A percentile compares a stretch with the other conserved stretches of the same genome.
These are phyloP conservation scores for Schizopygopsis pylzovi DNA, from an alignment of 2,797 vertebrate genomes.

Conservation along the genomic window DNA sequence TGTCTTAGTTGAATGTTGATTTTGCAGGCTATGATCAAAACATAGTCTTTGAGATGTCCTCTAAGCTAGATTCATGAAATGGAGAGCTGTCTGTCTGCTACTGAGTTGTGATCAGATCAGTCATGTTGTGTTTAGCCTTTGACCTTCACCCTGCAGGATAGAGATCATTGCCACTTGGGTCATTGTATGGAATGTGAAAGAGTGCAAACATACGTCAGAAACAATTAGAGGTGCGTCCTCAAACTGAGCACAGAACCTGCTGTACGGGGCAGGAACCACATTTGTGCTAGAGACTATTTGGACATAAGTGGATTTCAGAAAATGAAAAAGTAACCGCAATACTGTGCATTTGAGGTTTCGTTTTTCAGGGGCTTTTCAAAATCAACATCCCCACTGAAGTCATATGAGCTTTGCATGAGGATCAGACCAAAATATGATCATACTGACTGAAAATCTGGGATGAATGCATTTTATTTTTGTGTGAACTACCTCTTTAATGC, in stretches of 20 bases:
- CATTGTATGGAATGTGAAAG: conserved; percentile 60
- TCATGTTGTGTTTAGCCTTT: conserved; percentile 68
- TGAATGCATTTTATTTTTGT: background rate
- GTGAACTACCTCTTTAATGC: background rate
- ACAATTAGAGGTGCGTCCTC: conserved; percentile 42
- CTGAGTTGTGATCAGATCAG: conserved; percentile 53
- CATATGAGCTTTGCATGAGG: background rate
- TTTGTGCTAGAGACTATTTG: background rate
- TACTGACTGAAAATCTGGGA: background rate
- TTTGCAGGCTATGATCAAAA: background rate
- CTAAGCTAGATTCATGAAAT: background rate
- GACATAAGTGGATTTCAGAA: background rate
- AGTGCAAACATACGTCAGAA: conserved; percentile 51
- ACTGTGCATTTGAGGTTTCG: background rate
- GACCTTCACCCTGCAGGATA: conserved; percentile 61
- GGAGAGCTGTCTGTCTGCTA: conserved; percentile 50
- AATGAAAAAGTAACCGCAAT: background rate
- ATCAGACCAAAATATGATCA: background rate
- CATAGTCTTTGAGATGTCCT: background rate
- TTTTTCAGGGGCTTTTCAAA: background rate
- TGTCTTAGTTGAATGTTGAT: background rate
- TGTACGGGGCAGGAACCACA: background rate
- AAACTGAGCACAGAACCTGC: conserved; percentile 17
- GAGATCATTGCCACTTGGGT: conserved; percentile 55
- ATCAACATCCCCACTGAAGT: background rate